Evolutionary conservation across 1,140 invertebrate species (phyloP), one percentile per base, ranked within the genome.

Genomic region (Eumaeus atala): DNA sequence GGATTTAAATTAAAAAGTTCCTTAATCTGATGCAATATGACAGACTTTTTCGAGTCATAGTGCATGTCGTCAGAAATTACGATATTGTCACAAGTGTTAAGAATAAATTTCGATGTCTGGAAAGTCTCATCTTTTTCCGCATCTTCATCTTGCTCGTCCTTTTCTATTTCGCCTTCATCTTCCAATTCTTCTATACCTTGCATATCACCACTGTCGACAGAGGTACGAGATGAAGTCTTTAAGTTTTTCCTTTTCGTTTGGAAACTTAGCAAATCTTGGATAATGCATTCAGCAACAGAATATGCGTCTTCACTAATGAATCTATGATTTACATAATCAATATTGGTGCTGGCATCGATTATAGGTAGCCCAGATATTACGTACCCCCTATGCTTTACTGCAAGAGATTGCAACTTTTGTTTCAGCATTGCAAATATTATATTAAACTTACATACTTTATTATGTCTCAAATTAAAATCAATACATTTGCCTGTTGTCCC

Each of bases 291-390:
- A 9, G 74, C 68, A 37, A 77, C 67, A 48, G 77, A 66, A 56
- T 89, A 52, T 16, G 87, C 82, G 51, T 89, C 88, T 77, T 90
- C 88, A 11, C 79, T 74, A 63, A 79, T 67, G 12, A 88, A 67
- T 11, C 52, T 52, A 67, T 83, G 54, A 64, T 68, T 51, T 28
- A 70, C 60, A 42, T 67, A 72, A 62, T 67, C 34, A 28, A 64
- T 58, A 36, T 48, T 62, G 57, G 62, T 59, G 56, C 72, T 68
- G 42, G 84, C 83, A 2, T 81, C 79, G 36, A 91, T 74, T 11
- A 91, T 54, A n/a, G 91, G 91, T 38, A 91, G 62, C 11, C 90
- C 90, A 37, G 89, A 89, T 54, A 91, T 66, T 7, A 92, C 78
- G 77, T 89, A 91, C 12, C 91, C 91, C 63, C 88, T 80, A 66